A percentile compares a stretch with the other conserved stretches of the same genome.
phyloP scores from a whole-genome alignment of 2,113 vertebrate genomes.

The Fulmarus glacialis region DNA sequence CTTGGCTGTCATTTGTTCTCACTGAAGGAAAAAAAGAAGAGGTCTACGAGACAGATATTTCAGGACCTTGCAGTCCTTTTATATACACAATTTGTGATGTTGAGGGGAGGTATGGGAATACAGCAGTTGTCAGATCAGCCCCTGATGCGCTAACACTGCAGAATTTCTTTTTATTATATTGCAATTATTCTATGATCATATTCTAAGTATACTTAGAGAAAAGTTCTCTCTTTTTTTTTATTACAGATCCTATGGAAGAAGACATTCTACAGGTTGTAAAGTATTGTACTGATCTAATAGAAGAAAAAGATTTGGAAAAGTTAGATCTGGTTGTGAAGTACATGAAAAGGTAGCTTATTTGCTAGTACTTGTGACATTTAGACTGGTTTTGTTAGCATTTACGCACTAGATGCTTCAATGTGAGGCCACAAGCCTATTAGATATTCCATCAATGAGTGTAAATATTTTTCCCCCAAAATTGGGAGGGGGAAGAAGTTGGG shows the following conservation, averaged over 20 bases:
- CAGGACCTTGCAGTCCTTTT: background rate
- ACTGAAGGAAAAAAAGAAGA: background rate
- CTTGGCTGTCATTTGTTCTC: background rate
- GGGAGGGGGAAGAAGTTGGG: background rate
- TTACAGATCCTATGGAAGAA: constrained; percentile 97
- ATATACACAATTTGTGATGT: background rate
- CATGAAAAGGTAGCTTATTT: constrained; percentile 88
- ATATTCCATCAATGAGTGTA: background rate
- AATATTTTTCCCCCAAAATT: background rate
- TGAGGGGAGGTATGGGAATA: background rate
- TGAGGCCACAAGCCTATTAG: background rate
- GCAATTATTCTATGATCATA: background rate
- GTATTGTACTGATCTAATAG: constrained; percentile 96
- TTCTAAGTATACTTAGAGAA: background rate
- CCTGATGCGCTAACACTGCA: background rate
- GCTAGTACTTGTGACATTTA: background rate
- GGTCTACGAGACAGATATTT: background rate
- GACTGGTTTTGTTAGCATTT: background rate
- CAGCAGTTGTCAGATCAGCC: background rate
- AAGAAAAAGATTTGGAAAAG: constrained; percentile 96
- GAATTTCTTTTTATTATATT: background rate
- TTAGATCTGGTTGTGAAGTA: constrained; percentile 96
- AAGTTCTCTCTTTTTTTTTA: background rate
- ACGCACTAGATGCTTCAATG: background rate
- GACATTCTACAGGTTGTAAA: constrained; percentile 97